Evolutionary conservation across 2,797 vertebrate species (phyloP), one percentile per base, ranked within the genome.

Genomic region (Arvicola amphibius): DNA sequence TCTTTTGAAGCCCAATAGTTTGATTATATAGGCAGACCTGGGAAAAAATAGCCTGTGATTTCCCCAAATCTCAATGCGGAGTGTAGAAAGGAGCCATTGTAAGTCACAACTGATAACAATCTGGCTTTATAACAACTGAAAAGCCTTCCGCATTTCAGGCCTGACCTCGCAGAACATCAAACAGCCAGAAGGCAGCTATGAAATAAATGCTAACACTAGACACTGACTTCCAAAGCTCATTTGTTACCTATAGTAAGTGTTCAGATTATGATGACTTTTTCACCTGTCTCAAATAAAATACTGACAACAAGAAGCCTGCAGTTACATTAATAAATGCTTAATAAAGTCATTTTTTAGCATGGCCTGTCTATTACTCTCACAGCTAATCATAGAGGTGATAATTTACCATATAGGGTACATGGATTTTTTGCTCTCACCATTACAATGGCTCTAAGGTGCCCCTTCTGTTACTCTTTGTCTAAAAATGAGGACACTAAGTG

Each of bases 271-370:
- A 37, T n/a, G 40, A 29, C 37, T 89, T 95, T 83, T 88, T 29
- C 10, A 67, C 34, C 73, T 90, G 27, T 3, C 9, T 83, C 17
- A 69, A 79, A 80, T 90, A 93, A 79, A 88, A 5, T 76, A 77
- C 56, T 46, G 5, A 78, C 40, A 92, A 78, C 6, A 76, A 29
- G 9, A 89, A 88, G 9, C 17, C 46, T 12, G 32, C 34, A 89
- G 32, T 46, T 37, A 71, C 83, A 94, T 87, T 27, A 80, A 65
- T 79, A 96, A 94, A 76, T 94, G 25, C 76, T 43, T 88, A 46
- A 81, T n/a, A 51, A 95, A 59, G 21, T 78, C 77, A 12, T 88
- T 69, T 94, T 23, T 69, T 86, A 92, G 25, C 34, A 46, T 21
- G 17, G 25, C n/a, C 13, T 77, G 25, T 92, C 86, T 80, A 37